Conservation (phyloP, 2,797 vertebrate genomes). For the Steatocranus sp. region DNA sequence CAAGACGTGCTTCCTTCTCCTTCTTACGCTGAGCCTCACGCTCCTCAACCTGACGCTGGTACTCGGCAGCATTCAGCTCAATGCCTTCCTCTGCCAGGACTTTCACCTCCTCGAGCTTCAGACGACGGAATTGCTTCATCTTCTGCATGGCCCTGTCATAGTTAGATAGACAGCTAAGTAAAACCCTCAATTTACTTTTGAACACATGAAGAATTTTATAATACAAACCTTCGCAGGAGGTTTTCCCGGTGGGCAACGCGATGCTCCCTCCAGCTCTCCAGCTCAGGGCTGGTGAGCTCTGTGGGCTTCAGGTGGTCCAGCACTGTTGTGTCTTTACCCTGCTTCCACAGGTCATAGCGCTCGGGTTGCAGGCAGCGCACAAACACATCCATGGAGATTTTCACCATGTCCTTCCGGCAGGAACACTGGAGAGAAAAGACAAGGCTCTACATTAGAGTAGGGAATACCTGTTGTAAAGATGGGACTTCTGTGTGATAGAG, state of each 20-base stretch:
- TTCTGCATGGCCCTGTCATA: slow-evolving; percentile 84
- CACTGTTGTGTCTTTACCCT: slow-evolving; percentile 84
- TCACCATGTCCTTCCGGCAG: slow-evolving; percentile 98
- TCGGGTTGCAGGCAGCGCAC: slow-evolving; percentile 92
- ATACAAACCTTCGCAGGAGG: slow-evolving; percentile 81
- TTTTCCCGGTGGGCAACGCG: slow-evolving; percentile 79
- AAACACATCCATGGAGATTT: slow-evolving; percentile 99
- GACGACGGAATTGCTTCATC: slow-evolving; percentile 84
- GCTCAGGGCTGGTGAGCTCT: slow-evolving; percentile 81
- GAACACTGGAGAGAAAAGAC: slow-evolving; percentile 67
- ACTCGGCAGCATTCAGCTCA: slow-evolving; percentile 70
- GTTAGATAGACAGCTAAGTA: neutral
- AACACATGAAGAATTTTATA: neutral
- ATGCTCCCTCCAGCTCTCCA: slow-evolving; percentile 86
- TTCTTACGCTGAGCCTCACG: slow-evolving; percentile 78
- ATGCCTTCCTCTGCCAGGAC: slow-evolving; percentile 80
- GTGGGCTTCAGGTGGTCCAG: slow-evolving; percentile 93
- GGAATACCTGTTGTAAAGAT: neutral
- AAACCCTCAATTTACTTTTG: neutral
- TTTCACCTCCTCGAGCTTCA: slow-evolving; percentile 91
- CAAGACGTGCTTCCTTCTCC: slow-evolving; percentile 74
- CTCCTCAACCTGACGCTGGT: slow-evolving; percentile 73
- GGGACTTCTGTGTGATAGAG: neutral
- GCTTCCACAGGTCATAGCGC: slow-evolving; percentile 93
- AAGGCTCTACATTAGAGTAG: neutral